phyloP scores from a whole-genome alignment of 1,140 invertebrate species.

The Cotesia glomerata region DNA sequence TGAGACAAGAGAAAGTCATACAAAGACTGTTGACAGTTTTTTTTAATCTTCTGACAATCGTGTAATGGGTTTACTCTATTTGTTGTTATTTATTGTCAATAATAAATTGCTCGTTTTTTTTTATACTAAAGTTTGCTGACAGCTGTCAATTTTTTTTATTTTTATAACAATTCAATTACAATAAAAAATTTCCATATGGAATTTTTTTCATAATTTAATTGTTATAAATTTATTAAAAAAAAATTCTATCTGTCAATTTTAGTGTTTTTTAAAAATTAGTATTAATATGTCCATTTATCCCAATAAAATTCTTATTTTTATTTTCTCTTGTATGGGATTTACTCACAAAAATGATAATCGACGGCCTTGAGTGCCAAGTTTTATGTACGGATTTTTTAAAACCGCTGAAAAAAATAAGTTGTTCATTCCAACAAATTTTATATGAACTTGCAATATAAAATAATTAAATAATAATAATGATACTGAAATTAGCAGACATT shows the following conservation, averaged over 20 bases:
- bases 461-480: not conserved
- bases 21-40: not conserved
- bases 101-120: too few species aligned
- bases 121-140: too few species aligned
- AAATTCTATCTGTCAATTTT: too few species aligned
- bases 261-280: too few species aligned
- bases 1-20: not conserved
- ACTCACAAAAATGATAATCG: conserved; percentile 46
- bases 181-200: too few species aligned
- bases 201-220: too few species aligned
- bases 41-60: not conserved
- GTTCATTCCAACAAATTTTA: conserved; percentile 1
- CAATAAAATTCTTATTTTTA: not conserved
- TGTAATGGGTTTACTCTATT: too few species aligned
- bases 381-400: conserved; percentile 48
- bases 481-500: too few species aligned
- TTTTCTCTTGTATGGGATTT: not conserved
- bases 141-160: too few species aligned
- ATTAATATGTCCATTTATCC: not conserved
- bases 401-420: conserved; percentile 50
- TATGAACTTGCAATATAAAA: not conserved
- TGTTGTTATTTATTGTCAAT: too few species aligned
- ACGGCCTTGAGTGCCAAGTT: conserved; percentile 42
- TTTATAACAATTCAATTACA: too few species aligned
- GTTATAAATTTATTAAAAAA: too few species aligned